These are phyloP conservation scores for Nyctalus aviator DNA, from an alignment of 2,797 vertebrate species.

Conservation along the genomic window DNA sequence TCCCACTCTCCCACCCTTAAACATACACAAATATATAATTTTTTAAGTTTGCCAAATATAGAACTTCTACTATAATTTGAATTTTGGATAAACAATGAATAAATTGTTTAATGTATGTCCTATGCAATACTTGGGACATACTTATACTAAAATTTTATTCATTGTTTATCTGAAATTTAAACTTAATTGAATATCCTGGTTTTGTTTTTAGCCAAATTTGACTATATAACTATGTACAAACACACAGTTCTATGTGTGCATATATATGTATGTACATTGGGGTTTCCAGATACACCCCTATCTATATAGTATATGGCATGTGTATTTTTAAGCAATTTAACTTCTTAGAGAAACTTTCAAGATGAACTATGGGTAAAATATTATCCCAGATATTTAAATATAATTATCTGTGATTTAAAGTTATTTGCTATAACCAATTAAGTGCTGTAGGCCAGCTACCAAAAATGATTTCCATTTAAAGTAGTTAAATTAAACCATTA, in stretches of 20 bases:
- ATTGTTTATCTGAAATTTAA: conserved; percentile 44
- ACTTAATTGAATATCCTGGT: conserved; percentile 3
- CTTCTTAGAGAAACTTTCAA: conserved; percentile 48
- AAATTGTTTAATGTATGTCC: conserved; percentile 18
- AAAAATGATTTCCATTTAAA: conserved; percentile 43
- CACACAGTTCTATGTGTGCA: not conserved
- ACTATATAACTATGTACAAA: not conserved
- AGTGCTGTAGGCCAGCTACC: not conserved
- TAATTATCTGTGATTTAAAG: conserved; percentile 45
- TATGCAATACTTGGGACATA: not conserved
- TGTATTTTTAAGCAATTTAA: conserved; percentile 48
- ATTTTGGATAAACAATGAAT: conserved; percentile 26
- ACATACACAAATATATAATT: not conserved
- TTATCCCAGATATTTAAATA: conserved; percentile 35
- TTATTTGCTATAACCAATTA: conserved; percentile 65
- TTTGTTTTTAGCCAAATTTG: conserved; percentile 1
- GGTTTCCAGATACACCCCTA: not conserved
- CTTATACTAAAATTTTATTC: not conserved
- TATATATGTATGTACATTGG: not conserved
- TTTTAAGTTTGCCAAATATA: conserved; percentile 4
- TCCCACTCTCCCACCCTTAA: not conserved
- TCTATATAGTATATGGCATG: not conserved
- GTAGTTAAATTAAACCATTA: conserved; percentile 18
- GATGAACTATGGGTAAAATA: conserved; percentile 25
- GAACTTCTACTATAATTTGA: conserved; percentile 22